phyloP scores from a whole-genome alignment of 2,888 invertebrate genomes.

The Raillietiella orientalis region DNA sequence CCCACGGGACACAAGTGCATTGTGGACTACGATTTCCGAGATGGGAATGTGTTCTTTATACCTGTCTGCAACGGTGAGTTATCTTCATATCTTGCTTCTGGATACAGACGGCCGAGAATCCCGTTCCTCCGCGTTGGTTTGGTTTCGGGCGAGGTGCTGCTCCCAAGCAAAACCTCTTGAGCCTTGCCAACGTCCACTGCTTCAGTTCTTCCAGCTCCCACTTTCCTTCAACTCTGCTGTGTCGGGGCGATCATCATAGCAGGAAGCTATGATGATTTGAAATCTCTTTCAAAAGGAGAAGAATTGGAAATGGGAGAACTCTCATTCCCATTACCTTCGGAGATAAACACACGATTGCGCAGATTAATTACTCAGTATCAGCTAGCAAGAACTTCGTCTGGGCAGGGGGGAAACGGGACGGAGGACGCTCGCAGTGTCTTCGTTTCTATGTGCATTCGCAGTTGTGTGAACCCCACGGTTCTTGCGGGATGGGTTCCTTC shows the following conservation, averaged over 20 bases:
- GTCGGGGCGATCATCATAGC: no score
- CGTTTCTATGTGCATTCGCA: neutral
- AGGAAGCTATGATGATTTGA: neutral
- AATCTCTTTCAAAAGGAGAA: slow-evolving; percentile 1
- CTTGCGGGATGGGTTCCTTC: neutral
- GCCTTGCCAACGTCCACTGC: no score
- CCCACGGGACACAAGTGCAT: slow-evolving; percentile 29
- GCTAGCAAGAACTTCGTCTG: slow-evolving; percentile 51
- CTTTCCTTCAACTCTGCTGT: no score
- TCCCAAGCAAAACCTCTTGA: no score
- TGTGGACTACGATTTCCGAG: slow-evolving; percentile 19
- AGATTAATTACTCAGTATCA: slow-evolving; percentile 85
- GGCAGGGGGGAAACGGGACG: slow-evolving; percentile 48
- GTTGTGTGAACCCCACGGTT: slow-evolving; percentile 1
- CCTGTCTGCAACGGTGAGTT: neutral
- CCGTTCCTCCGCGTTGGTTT: no score
- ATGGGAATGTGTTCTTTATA: neutral
- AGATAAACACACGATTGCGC: slow-evolving; percentile 70
- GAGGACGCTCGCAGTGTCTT: no score
- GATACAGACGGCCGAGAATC: no score
- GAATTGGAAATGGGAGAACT: slow-evolving; percentile 10
- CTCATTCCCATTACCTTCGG: slow-evolving; percentile 64
- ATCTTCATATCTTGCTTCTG: no score
- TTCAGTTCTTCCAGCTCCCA: no score
- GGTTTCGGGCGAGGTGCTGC: no score